Percentiles rank a stretch among this genome's conserved stretches.
phyloP scores from a whole-genome alignment of 2,888 invertebrate species.

The Scaptomyza flava region DNA sequence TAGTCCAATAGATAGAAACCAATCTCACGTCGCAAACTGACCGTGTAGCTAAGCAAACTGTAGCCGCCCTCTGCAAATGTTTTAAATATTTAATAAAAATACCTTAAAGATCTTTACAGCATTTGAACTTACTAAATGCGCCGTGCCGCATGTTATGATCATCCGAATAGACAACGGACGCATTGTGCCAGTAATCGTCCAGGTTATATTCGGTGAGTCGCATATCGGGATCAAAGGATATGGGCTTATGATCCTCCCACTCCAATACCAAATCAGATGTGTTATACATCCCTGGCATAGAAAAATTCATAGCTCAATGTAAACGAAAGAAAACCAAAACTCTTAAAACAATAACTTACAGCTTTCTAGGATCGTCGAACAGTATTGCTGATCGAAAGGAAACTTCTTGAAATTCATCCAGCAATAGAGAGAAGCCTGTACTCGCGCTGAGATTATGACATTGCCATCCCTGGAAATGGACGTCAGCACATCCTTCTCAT shows the following conservation, averaged over 20 bases:
- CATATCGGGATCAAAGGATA: constrained; percentile 82
- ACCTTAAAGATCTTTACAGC: neutral
- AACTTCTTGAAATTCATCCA: constrained; percentile 82
- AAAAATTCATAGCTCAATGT: fast-evolving
- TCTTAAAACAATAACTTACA: constrained; percentile 60
- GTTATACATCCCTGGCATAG: constrained; percentile 80
- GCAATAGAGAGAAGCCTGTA: constrained; percentile 80
- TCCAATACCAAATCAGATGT: constrained; percentile 75
- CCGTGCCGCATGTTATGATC: constrained; percentile 77
- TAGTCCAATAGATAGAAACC: constrained; percentile 81
- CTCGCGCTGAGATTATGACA: constrained; percentile 77
- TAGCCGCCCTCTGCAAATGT: constrained; percentile 70
- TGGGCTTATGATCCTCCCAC: constrained; percentile 76
- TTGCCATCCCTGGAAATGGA: constrained; percentile 79
- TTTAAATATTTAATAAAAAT: neutral
- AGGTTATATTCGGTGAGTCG: constrained; percentile 79
- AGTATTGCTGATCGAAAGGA: constrained; percentile 80
- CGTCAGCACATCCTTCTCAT: constrained; percentile 81
- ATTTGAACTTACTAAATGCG: constrained; percentile 68
- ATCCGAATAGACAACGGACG: constrained; percentile 71
- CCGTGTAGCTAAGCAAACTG: constrained; percentile 79
- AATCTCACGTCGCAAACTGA: constrained; percentile 79
- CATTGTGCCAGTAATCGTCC: constrained; percentile 74
- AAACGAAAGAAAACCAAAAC: too few relatives aligned
- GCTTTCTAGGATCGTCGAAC: constrained; percentile 78